These are phyloP conservation scores for Aquatica leii DNA, from an alignment of 2,888 invertebrate species.

Conservation along the genomic window DNA sequence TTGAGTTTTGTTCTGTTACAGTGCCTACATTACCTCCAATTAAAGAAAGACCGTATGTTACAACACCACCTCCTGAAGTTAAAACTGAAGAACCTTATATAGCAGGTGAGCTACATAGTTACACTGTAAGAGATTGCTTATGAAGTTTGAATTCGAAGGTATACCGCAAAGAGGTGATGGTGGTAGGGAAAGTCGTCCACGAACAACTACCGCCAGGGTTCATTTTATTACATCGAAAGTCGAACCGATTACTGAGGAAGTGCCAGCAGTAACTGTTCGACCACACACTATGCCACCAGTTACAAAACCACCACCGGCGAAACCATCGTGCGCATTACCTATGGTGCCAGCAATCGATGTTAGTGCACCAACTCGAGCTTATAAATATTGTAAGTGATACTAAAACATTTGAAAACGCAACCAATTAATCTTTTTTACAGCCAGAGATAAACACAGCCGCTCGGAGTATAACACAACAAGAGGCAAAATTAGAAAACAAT, in stretches of 20 bases:
- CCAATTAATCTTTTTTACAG: too few relatives aligned
- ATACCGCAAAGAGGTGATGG: slow-evolving; percentile 32
- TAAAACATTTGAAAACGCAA: too few relatives aligned
- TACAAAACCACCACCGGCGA: slow-evolving; percentile 54
- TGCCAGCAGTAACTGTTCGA: slow-evolving; percentile 39
- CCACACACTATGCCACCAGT: slow-evolving; percentile 50
- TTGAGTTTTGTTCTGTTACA: slow-evolving; percentile 26
- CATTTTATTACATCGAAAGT: not conserved
- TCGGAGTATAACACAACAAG: slow-evolving; percentile 71
- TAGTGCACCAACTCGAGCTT: slow-evolving; percentile 65
- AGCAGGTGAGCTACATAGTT: slow-evolving; percentile 21
- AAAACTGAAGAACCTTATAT: slow-evolving; percentile 27
- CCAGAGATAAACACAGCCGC: slow-evolving; percentile 73
- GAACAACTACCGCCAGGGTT: slow-evolving; percentile 7
- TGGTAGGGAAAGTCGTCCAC: slow-evolving; percentile 15
- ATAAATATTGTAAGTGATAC: slow-evolving; percentile 67
- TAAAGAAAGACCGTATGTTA: slow-evolving; percentile 29
- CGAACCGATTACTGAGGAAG: slow-evolving; percentile 44
- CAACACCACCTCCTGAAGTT: slow-evolving; percentile 16
- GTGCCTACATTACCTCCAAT: slow-evolving; percentile 53
- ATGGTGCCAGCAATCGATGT: slow-evolving; percentile 63
- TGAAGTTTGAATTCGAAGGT: slow-evolving; percentile 26
- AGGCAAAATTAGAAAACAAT: slow-evolving; percentile 69
- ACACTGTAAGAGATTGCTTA: too few relatives aligned
- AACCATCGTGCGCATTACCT: slow-evolving; percentile 64